Evolutionary conservation across 2,797 vertebrate genomes (phyloP), one percentile per base, ranked within the genome.

Genomic region (Sebastes hubbsi): DNA sequence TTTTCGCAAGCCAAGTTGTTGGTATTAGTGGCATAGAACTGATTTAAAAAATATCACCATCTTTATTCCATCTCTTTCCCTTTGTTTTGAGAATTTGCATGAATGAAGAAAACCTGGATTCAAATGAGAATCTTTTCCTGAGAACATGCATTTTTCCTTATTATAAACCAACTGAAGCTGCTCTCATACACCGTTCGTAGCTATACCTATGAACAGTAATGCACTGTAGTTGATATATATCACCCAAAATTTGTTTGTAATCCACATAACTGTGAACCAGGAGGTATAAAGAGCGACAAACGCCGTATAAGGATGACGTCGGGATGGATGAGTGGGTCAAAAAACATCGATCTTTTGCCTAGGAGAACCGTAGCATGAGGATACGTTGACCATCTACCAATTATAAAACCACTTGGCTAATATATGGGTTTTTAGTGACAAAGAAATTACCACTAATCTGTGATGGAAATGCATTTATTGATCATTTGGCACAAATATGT

Each of bases 21-120:
- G 0, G 2, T 25, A 14, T 36, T 24, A 16, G 27, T 77, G 27
- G 4, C 14, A 6, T 25, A 14, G 10, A 49, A 32, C 8, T 49
- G 20, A 60, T 55, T 3, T 34, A 22, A 29, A 22, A 29, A 58
- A 4, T 58, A 49, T 36, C 5, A 29, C 2, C 49, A 25, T 64
- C 2, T 58, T 6, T 67, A 49, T 25, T 68, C 42, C 14, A 20
- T 63, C 9, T 29, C 6, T 46, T 8, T 73, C 20, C 8, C 2
- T 59, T 71, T 77, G 20, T 30, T 75, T 64, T 38, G 25, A 4
- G 3, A 12, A 46, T 6, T 72, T 72, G n/a, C 10, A 27, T 49
- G 5, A 34, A 55, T 38, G 20, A 65, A 18, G 2, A 22, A 36
- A 38, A 30, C 2, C 14, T 54, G 13, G 27, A 14, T 65, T 52